phyloP scores from a whole-genome alignment of 2,888 invertebrate genomes.

The Caenorhabditis drosophilae region DNA sequence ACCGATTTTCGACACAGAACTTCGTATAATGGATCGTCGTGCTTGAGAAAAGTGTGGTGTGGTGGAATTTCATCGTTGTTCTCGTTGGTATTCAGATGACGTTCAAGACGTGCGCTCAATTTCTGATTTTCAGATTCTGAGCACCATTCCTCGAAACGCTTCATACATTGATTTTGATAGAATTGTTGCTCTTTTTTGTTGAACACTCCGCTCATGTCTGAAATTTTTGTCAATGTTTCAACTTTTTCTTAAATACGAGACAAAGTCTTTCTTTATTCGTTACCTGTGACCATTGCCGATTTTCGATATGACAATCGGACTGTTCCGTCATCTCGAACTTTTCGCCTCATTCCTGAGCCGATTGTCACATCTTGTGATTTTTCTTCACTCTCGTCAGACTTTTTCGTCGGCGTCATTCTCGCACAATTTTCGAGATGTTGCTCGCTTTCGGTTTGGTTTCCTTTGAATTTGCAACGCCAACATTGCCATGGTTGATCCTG shows the following conservation, averaged over 20 bases:
- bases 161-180: neutral
- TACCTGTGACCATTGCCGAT: neutral
- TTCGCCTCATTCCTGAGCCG: neutral
- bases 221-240: neutral
- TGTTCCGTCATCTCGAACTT: neutral
- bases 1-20: constrained; percentile 19
- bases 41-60: too few species aligned
- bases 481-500: constrained; percentile 35
- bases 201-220: neutral
- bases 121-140: too few species aligned
- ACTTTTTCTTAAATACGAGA: too few species aligned
- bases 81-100: too few species aligned
- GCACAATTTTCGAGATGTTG: neutral
- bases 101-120: too few species aligned
- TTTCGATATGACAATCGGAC: neutral
- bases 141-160: neutral
- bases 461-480: constrained; percentile 7
- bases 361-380: neutral
- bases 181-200: neutral
- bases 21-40: constrained; percentile 2
- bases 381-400: neutral
- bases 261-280: too few species aligned
- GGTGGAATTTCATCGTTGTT: too few species aligned
- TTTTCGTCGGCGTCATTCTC: neutral
- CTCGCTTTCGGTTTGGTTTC: neutral